Evolutionary conservation across 2,113 vertebrate genomes (phyloP), one percentile per base, ranked within the genome.

Genomic region (Tupaia tana): DNA sequence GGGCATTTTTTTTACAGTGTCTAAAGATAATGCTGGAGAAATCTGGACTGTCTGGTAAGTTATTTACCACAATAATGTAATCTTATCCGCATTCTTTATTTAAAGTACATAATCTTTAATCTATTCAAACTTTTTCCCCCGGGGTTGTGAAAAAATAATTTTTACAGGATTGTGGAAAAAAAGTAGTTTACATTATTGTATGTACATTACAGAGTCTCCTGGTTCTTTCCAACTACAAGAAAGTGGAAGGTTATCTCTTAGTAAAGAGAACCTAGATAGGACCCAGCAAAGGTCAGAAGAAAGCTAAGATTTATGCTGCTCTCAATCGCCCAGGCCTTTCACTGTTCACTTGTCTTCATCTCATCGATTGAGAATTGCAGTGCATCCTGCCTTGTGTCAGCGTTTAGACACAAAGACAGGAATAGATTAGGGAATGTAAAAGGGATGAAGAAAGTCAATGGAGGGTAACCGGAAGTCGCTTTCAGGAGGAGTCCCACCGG

Each of bases 21-120:
- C 98, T 99, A 71, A 98, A 98, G 87, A 96, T 98, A 95, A 99
- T 99, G 99, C 97, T 99, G 98, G 98, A 99, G 77, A 97, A 98
- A 85, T 98, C 98, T 18, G 99, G 98, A 95, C 98, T 99, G 75
- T 96, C 99, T 96, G 99, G 99, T 99, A 98, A 98, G 98, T 95
- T 90, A 24, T 52, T 63, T n/a, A 52, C 27, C 14, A 16, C 9
- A 69, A 19, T 22, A 43, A 52, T 89, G 12, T n/a, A n/a, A 58
- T 24, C 59, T 66, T 43, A 19, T 10, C 52, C 31, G 19, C 4
- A 31, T 34, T 25, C 5, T 94, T 86, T 74, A 84, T 34, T 81
- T 84, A 54, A 7, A 67, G 24, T 61, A 67, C 29, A 81, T 69
- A 52, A 29, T n/a, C 59, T 90, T 2, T 24, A 59, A 96, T 6